Base-by-base conservation (phyloP, 2,888 invertebrate genomes). In the Strigamia maritima region DNA sequence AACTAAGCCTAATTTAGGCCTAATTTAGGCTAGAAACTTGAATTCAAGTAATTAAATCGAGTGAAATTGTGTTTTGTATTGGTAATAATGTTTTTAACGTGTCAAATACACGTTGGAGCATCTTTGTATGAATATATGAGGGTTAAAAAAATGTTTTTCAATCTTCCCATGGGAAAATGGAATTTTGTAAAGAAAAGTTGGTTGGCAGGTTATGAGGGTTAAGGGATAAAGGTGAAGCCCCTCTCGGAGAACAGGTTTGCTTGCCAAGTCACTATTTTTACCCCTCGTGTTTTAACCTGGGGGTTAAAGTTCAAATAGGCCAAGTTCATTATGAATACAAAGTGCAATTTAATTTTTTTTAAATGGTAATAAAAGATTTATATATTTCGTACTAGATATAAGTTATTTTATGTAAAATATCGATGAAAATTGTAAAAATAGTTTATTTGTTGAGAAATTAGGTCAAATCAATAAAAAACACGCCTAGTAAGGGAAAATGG, bases 161-260 rank as follows among this genome's bases (percentile, higher is more conserved):
- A 70, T 28, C 70, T 70, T 70, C 70, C 70, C 70, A 70, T 70
- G 70, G 70, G 70, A 70, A 70, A 70, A 70, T 70, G 0, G 3
- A 28, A 70, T 2, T n/a, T 70, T 70, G 70, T 70, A 70, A 70
- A 70, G 70, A 70, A 70, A 70, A 54, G 19, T 54, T 54, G 54
- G 26, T 14, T 70, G 70, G n/a, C 26, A 26, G 70, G 70, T 70
- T 70, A 70, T 70, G 70, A 28, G 70, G 70, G 70, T 70, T 70
- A 70, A 70, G 70, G 70, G 70, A 70, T 70, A 28, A 70, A 70
- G 70, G 70, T 70, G 70, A 70, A 70, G 1, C 70, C 70, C 70
- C 70, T 70, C 6, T 49, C 19, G 2, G 22, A n/a, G 26, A 70
- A 70, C 70, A 70, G 70, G 70, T 70, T 70, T 3, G 70, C 28